Conservation (phyloP, 2,113 vertebrate species). For the Narcine bancroftii region DNA sequence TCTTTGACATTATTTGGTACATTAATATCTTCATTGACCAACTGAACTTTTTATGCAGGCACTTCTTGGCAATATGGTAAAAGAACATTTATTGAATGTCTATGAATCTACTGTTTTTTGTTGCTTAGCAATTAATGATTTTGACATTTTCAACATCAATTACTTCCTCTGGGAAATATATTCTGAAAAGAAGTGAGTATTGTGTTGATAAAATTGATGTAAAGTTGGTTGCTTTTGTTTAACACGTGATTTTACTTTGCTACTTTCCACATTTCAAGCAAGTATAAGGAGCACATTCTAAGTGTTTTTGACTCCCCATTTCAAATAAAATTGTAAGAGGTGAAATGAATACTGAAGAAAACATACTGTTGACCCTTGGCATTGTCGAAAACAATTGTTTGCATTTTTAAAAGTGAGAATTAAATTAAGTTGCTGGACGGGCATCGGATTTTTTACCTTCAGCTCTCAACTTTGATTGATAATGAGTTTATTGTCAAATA, state of each 20-base stretch:
- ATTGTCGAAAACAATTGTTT: not conserved
- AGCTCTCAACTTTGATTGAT: not conserved
- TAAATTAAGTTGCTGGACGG: not conserved
- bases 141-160: constrained; percentile 7
- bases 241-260: not conserved
- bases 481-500: too few species aligned
- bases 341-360: not conserved
- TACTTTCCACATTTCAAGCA: not conserved
- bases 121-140: constrained; percentile 22
- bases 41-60: not conserved
- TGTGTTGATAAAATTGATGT: constrained; percentile 1
- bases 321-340: not conserved
- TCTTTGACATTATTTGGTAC: not conserved
- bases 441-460: not conserved
- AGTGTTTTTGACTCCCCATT: not conserved
- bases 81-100: not conserved
- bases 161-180: not conserved
- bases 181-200: not conserved
- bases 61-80: not conserved
- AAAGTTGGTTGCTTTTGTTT: not conserved
- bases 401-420: not conserved
- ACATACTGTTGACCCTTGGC: not conserved
- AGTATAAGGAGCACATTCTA: not conserved
- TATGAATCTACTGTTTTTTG: not conserved
- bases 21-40: not conserved